These are phyloP conservation scores for Cyanistes caeruleus DNA, from an alignment of 2,113 vertebrate species.

Conservation along the genomic window DNA sequence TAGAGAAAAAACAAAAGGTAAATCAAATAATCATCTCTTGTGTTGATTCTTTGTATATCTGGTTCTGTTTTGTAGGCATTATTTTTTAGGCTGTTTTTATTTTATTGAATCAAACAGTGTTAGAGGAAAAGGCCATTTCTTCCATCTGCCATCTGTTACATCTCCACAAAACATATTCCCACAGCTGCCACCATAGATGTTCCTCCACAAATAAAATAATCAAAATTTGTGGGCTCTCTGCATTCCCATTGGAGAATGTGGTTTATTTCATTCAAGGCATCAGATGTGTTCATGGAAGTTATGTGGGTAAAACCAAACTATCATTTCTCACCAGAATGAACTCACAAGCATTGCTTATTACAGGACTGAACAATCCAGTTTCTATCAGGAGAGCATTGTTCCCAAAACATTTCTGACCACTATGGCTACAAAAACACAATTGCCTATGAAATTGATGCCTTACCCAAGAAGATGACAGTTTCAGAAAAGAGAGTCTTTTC, in stretches of 20 bases:
- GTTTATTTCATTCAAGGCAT: conserved; percentile 19
- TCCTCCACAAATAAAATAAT: background rate
- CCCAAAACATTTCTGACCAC: background rate
- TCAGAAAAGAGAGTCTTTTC: background rate
- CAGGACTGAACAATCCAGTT: background rate
- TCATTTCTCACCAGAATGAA: background rate
- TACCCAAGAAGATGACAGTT: background rate
- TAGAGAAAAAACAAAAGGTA: background rate
- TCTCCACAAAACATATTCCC: conserved; percentile 9
- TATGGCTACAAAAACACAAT: background rate
- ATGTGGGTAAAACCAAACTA: conserved; percentile 14
- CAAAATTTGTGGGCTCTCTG: background rate
- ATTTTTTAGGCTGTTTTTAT: background rate
- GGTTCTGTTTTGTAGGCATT: background rate
- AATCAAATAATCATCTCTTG: background rate
- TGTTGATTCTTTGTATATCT: background rate
- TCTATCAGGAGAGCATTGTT: background rate
- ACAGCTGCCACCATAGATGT: background rate
- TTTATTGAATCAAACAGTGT: background rate
- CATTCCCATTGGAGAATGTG: background rate
- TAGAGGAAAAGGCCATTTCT: background rate
- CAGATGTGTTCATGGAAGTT: background rate
- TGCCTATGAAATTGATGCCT: background rate
- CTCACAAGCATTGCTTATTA: background rate
- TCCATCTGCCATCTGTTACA: conserved; percentile 22